Conservation (phyloP, 2,113 vertebrate species). For the Callipepla californica region DNA sequence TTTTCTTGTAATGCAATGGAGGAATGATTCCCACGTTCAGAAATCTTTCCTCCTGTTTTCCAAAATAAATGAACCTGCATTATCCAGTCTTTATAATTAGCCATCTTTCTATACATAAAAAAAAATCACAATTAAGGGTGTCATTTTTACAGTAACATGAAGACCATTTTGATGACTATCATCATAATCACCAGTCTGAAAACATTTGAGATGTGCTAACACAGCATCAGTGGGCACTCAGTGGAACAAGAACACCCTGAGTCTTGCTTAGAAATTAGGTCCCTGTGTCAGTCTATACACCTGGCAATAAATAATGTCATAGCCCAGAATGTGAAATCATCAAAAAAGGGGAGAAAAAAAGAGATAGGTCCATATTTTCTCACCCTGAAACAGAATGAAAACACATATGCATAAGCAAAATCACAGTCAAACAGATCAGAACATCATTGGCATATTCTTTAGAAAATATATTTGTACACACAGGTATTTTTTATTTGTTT, state of each 20-base stretch:
- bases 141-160: neutral
- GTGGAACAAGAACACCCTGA: neutral
- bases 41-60: neutral
- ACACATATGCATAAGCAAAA: neutral
- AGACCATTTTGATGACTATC: neutral
- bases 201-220: neutral
- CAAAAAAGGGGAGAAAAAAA: neutral
- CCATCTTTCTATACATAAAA: neutral
- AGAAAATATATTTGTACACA: too few relatives aligned
- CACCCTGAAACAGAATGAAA: neutral
- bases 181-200: neutral
- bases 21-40: accelerated
- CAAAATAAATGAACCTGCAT: neutral
- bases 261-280: neutral
- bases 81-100: neutral
- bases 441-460: neutral
- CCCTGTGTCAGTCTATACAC: neutral
- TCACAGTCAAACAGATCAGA: neutral
- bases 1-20: neutral
- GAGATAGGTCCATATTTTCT: neutral
- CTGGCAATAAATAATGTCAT: neutral
- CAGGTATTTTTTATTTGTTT: neutral
- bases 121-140: neutral
- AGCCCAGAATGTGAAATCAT: neutral
- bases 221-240: neutral